Percentiles rank a stretch among this genome's conserved stretches.
Conservation (phyloP, 2,888 invertebrate genomes). For the Drosophila limbata region DNA sequence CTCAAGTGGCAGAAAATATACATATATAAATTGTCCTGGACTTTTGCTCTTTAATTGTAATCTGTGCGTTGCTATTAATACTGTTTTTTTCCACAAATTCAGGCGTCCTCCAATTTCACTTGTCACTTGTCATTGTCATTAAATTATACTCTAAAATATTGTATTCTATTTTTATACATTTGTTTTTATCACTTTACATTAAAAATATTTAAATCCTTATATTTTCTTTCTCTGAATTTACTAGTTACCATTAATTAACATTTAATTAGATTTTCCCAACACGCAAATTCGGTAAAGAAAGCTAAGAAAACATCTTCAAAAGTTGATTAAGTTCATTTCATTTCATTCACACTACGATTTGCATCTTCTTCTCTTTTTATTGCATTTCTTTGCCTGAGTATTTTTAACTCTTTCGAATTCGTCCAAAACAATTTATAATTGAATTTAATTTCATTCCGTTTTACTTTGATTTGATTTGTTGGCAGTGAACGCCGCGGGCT, state of each 20-base stretch:
- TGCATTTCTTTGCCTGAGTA: not conserved
- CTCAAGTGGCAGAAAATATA: constrained; percentile 13
- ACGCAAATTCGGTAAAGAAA: not conserved
- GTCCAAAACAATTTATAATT: constrained; percentile 48
- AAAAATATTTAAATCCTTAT: too few species aligned
- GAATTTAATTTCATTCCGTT: constrained; percentile 48
- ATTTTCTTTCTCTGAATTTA: not conserved
- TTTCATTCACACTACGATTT: constrained; percentile 5
- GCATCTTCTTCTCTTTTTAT: not conserved
- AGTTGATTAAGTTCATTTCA: constrained; percentile 14
- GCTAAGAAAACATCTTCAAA: not conserved
- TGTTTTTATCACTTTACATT: too few species aligned
- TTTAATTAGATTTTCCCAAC: constrained; percentile 8
- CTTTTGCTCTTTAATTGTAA: constrained; percentile 20
- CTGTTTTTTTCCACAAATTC: constrained; percentile 1
- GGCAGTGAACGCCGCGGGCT: constrained; percentile 5
- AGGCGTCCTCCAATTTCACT: too few species aligned
- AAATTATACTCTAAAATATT: too few species aligned
- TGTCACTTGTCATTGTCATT: too few species aligned
- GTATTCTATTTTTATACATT: too few species aligned
- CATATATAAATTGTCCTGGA: constrained; percentile 2
- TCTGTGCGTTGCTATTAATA: constrained; percentile 6
- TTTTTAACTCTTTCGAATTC: constrained; percentile 26
- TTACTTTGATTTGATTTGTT: constrained; percentile 45
- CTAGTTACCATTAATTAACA: not conserved